Percentiles rank a stretch among this genome's conserved stretches.
Evolutionary conservation across 2,113 vertebrate species (phyloP).

Genomic region (Hippopotamus amphibius): DNA sequence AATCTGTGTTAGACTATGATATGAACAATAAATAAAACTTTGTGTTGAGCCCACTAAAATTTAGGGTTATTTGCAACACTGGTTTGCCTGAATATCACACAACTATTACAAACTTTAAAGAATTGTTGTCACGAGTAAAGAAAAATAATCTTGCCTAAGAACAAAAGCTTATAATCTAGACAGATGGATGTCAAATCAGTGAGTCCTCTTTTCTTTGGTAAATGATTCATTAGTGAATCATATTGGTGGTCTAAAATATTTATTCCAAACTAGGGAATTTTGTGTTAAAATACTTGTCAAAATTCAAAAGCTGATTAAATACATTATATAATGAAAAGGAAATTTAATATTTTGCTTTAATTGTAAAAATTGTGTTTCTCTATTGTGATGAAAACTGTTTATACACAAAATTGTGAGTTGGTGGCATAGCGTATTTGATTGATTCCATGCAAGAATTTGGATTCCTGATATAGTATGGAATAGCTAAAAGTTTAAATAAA

Average conservation of each 20-base stretch:
- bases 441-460: background rate
- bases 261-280: background rate
- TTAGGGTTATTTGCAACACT: background rate
- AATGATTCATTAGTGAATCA: background rate
- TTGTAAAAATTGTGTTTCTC: background rate
- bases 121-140: background rate
- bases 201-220: background rate
- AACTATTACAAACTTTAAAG: background rate
- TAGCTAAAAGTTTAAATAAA: background rate
- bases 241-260: conserved; percentile 1
- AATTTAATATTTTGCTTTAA: background rate
- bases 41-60: background rate
- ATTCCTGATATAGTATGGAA: background rate
- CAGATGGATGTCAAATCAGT: background rate
- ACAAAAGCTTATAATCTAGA: background rate
- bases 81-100: background rate
- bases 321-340: background rate
- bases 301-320: conserved; percentile 7
- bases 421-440: background rate
- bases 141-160: conserved; percentile 12
- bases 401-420: background rate
- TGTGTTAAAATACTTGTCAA: background rate
- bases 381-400: background rate
- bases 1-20: background rate
- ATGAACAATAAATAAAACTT: background rate